Percentiles rank a stretch among this genome's conserved stretches.
These are phyloP conservation scores for Arctia plantaginis DNA, from an alignment of 2,888 invertebrate genomes.

Conservation along the genomic window DNA sequence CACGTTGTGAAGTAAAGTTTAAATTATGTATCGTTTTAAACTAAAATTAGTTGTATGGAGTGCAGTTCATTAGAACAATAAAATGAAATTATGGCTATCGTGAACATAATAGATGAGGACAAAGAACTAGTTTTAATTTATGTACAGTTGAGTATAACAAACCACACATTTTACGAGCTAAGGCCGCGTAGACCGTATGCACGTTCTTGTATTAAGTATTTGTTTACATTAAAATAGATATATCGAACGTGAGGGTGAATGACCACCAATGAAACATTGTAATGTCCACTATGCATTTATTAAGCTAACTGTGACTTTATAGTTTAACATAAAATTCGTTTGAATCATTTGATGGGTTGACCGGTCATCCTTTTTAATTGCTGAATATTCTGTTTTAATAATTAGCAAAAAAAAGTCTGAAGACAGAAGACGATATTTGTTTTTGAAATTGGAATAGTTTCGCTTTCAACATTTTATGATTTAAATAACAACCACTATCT, in stretches of 20 bases:
- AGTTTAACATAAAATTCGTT: not conserved
- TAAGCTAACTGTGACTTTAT: not conserved
- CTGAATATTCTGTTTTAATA: not conserved
- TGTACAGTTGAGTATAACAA: conserved; percentile 4
- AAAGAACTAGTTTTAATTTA: conserved; percentile 15
- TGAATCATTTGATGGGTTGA: not conserved
- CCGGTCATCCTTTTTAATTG: not conserved
- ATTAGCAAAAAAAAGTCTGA: not conserved
- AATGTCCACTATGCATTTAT: not conserved
- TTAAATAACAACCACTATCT: not conserved
- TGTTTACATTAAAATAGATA: conserved; percentile 7
- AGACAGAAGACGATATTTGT: not conserved
- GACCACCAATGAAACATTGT: conserved; percentile 4
- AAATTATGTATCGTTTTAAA: not conserved
- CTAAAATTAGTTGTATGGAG: not conserved
- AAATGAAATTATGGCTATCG: conserved; percentile 5
- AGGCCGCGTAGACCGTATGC: conserved; percentile 14
- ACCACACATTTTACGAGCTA: conserved; percentile 17
- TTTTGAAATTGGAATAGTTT: not conserved
- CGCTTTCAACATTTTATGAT: not conserved
- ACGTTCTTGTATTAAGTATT: not conserved
- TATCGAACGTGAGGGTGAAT: not conserved
- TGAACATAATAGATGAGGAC: conserved; percentile 13
- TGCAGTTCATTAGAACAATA: conserved; percentile 13
- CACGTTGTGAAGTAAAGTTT: not conserved